Evolutionary conservation across 2,797 vertebrate species (phyloP).

Genomic region (Sternotherus odoratus): DNA sequence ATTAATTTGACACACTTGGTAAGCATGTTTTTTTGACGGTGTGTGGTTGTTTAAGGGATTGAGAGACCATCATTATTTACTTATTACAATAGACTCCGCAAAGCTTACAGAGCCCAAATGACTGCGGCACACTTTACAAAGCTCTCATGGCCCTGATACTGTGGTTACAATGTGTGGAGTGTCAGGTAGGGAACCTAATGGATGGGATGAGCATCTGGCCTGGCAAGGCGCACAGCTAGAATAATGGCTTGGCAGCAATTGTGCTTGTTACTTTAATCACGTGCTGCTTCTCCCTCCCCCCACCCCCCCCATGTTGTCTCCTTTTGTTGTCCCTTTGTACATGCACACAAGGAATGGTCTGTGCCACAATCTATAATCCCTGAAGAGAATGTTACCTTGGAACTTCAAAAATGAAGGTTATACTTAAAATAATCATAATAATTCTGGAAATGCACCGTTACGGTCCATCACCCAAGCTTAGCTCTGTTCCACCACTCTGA

Average conservation of each 20-base stretch:
- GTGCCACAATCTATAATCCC: background rate
- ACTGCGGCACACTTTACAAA: background rate
- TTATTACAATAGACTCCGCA: background rate
- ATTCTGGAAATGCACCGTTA: background rate
- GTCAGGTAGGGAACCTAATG: background rate
- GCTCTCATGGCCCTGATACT: background rate
- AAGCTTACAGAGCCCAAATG: background rate
- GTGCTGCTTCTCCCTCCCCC: background rate
- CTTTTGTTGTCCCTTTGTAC: background rate
- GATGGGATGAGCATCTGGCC: background rate
- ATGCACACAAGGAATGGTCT: too few species aligned
- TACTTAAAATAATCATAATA: background rate
- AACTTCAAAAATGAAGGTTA: background rate
- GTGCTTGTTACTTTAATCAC: background rate
- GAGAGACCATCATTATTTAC: background rate
- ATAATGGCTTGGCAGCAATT: background rate
- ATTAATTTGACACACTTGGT: conserved; percentile 21
- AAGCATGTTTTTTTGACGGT: background rate
- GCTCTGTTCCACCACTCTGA: background rate
- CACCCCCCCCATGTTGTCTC: background rate
- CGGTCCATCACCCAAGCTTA: background rate
- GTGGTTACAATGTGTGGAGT: background rate
- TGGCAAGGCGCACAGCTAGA: background rate
- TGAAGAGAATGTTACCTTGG: background rate
- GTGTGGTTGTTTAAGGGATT: too few species aligned